Percentiles rank a stretch among this genome's conserved stretches.
Evolutionary conservation across 2,888 invertebrate genomes (phyloP).

Genomic region (Anthophora plumipes): DNA sequence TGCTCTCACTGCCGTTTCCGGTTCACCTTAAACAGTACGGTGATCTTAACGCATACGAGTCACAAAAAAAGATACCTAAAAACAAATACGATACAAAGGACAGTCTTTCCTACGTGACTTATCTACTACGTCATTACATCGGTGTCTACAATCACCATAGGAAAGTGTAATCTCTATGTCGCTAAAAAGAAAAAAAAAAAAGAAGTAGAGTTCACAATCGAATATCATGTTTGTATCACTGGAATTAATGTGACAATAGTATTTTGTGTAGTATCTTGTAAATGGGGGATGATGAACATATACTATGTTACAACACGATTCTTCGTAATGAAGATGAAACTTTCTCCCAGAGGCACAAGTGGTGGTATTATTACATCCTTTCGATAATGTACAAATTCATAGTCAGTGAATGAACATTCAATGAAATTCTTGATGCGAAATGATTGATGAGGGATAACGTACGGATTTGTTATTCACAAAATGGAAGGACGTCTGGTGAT

Average conservation of each 20-base stretch:
- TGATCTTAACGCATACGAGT: slow-evolving; percentile 56
- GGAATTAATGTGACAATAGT: slow-evolving; percentile 42
- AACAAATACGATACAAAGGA: slow-evolving; percentile 58
- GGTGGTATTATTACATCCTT: neutral
- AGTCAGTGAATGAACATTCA: neutral
- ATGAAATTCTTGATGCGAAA: neutral
- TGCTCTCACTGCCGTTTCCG: slow-evolving; percentile 52
- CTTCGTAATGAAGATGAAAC: slow-evolving; percentile 5
- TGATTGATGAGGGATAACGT: slow-evolving; percentile 16
- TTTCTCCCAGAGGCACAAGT: slow-evolving; percentile 5
- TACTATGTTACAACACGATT: slow-evolving; percentile 40
- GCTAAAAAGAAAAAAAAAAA: slow-evolving; percentile 32
- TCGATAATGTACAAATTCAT: slow-evolving; percentile 2
- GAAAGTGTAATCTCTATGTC: slow-evolving; percentile 49
- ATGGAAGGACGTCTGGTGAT: slow-evolving; percentile 16
- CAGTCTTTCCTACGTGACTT: slow-evolving; percentile 59
- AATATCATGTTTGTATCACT: slow-evolving; percentile 48
- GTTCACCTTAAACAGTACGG: slow-evolving; percentile 50
- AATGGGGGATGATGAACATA: slow-evolving; percentile 33
- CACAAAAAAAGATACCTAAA: slow-evolving; percentile 48
- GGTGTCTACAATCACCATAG: slow-evolving; percentile 57
- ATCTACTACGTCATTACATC: slow-evolving; percentile 58
- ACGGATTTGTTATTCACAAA: slow-evolving; percentile 50
- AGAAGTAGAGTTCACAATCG: slow-evolving; percentile 49
- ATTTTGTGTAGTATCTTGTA: slow-evolving; percentile 28